Evolutionary conservation across 92 coral and sea anemone species (phyloP).

Genomic region (Plumapathes pennacea): DNA sequence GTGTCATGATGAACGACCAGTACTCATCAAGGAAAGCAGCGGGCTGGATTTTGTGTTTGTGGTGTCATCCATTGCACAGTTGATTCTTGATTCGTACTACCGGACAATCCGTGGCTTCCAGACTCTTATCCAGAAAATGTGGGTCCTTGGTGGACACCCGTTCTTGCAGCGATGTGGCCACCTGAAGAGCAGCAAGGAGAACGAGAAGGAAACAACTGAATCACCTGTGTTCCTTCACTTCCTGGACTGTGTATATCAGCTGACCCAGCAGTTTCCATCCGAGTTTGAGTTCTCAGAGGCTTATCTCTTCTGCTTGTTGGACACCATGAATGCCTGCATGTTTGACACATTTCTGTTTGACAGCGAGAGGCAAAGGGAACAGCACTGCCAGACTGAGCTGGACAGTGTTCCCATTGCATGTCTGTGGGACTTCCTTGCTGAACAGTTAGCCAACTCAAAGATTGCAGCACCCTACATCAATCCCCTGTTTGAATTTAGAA

Average conservation of each 20-base stretch:
- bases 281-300: constrained; percentile 97
- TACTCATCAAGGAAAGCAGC: constrained; percentile 77
- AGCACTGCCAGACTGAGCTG: constrained; percentile 53
- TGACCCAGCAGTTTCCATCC: constrained; percentile 91
- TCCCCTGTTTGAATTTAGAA: constrained; percentile 79
- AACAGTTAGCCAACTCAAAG: constrained; percentile 72
- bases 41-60: constrained; percentile 92
- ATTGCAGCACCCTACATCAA: constrained; percentile 75
- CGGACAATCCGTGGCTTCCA: constrained; percentile 96
- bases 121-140: constrained; percentile 91
- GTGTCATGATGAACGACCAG: constrained; percentile 75
- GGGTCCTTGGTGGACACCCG: constrained; percentile 98
- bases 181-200: constrained; percentile 49
- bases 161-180: constrained; percentile 86
- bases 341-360: constrained; percentile 91
- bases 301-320: constrained; percentile 78
- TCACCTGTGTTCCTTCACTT: constrained; percentile 95
- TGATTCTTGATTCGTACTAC: constrained; percentile 81
- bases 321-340: constrained; percentile 90
- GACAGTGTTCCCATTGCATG: constrained; percentile 61
- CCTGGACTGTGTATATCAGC: constrained; percentile 93
- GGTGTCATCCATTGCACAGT: constrained; percentile 82
- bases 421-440: constrained; percentile 91
- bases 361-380: constrained; percentile 77
- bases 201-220: constrained; percentile 73